Base-by-base conservation (phyloP, 2,888 invertebrate species). In the Tenodera sinensis region DNA sequence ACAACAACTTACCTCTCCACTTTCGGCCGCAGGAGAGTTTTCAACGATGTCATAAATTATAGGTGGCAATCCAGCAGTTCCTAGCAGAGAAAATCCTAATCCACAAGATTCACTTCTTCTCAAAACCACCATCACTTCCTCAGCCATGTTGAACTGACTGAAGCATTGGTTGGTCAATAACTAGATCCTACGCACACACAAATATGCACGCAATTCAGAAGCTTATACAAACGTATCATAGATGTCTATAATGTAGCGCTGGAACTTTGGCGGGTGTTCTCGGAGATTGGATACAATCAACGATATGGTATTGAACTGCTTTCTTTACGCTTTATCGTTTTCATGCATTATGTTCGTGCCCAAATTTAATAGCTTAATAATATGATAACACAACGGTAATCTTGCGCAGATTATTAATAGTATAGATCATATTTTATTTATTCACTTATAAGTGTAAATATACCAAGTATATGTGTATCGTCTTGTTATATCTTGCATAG, bases 41-140 rank as follows among this genome's bases (percentile, higher is more conserved):
- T 98, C 98, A 93, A 97, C 96, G 93, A 98, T 98, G 94, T 98
- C 97, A 95, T 98, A 98, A 94, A 98, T 97, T 93, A 98, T 97
- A 93, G 98, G 98, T 93, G 98, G 98, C 94, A 97, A 96, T 93
- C 97, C 98, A 93, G 97, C 97, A 94, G 97, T 97, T 92, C 98
- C 97, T 93, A 98, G 95, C 92, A 98, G 95, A 92, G 98, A 98
- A 95, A 98, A 98, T 92, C 98, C 98, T 93, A 98, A 97, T 93
- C 98, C 97, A 91, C 91, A 90, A 94, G 96, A 95, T 84, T 97
- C 97, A 95, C 96, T 97, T 93, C 97, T 96, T 94, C 96, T 97
- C 94, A 97, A 95, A 94, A 97, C 97, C 95, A 97, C 97, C 95
- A 96, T 96, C 95, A 97, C 95, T 95, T 97, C 97, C 95, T 97